phyloP scores from a whole-genome alignment of 2,888 invertebrate species.

The Therioaphis trifolii region DNA sequence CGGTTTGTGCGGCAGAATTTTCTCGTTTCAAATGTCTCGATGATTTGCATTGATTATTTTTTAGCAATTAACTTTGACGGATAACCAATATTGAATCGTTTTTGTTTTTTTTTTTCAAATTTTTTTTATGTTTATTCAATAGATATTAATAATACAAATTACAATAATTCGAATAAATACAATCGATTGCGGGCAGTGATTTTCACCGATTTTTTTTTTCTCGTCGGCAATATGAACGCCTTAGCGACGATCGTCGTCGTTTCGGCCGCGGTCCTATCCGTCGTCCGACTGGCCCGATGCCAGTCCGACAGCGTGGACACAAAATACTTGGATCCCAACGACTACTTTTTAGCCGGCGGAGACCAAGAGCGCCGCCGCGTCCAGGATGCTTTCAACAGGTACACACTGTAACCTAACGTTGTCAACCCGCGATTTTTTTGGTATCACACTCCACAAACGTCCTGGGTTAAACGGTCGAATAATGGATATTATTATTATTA shows the following conservation, averaged over 20 bases:
- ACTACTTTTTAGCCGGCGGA: constrained; percentile 43
- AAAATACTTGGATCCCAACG: constrained; percentile 61
- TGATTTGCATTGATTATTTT: not conserved
- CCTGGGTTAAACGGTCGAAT: no score
- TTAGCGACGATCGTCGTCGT: constrained; percentile 32
- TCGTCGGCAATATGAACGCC: constrained; percentile 18
- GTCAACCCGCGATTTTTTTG: no score
- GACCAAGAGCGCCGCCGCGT: constrained; percentile 48
- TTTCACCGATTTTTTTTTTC: not conserved
- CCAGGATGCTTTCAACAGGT: constrained; percentile 54
- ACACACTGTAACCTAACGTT: no score
- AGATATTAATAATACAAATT: not conserved
- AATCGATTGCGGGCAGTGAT: not conserved
- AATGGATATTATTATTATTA: no score
- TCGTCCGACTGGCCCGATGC: not conserved
- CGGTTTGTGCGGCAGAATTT: constrained; percentile 17
- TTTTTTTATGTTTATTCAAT: not conserved
- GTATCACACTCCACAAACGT: no score
- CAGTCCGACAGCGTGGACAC: constrained; percentile 37
- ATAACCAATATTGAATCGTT: not conserved
- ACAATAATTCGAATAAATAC: not conserved
- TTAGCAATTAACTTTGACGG: not conserved
- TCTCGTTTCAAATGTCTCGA: constrained; percentile 8
- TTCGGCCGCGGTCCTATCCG: constrained; percentile 28
- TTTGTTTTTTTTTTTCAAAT: not conserved